Percentiles rank a stretch among this genome's conserved stretches.
These are phyloP conservation scores for Calidris pygmaea DNA, from an alignment of 2,113 vertebrate species.

Conservation along the genomic window DNA sequence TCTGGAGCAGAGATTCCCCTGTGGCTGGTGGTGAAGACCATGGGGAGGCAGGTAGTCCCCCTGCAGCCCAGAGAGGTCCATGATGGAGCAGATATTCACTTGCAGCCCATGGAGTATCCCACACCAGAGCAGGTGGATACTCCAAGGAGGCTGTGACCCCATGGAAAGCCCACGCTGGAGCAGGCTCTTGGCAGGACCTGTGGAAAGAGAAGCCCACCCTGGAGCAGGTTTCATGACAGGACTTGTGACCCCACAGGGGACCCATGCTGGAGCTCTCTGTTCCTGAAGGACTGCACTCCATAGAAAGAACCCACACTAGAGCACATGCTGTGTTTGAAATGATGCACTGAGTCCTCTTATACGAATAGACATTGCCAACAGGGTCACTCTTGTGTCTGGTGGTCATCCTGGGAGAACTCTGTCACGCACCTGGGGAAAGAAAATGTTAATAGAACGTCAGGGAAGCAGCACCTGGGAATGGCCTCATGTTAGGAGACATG, in stretches of 20 bases:
- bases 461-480: neutral
- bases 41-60: neutral
- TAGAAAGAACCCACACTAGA: neutral
- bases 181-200: neutral
- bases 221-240: neutral
- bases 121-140: neutral
- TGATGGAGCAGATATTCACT: neutral
- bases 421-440: rapidly evolving
- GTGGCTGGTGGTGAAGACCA: neutral
- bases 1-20: neutral
- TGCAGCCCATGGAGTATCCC: neutral
- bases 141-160: neutral
- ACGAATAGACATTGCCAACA: rapidly evolving
- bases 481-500: neutral
- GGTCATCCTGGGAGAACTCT: neutral
- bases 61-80: neutral
- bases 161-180: neutral
- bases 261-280: neutral
- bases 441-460: neutral
- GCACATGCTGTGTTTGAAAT: neutral
- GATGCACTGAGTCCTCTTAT: neutral
- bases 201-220: neutral
- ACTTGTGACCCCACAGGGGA: neutral
- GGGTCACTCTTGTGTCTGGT: neutral
- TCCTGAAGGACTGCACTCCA: neutral